Percentiles rank a stretch among this genome's conserved stretches.
These are phyloP conservation scores for Drosophila kikkawai DNA, from an alignment of 1,140 invertebrate genomes.

Conservation along the genomic window DNA sequence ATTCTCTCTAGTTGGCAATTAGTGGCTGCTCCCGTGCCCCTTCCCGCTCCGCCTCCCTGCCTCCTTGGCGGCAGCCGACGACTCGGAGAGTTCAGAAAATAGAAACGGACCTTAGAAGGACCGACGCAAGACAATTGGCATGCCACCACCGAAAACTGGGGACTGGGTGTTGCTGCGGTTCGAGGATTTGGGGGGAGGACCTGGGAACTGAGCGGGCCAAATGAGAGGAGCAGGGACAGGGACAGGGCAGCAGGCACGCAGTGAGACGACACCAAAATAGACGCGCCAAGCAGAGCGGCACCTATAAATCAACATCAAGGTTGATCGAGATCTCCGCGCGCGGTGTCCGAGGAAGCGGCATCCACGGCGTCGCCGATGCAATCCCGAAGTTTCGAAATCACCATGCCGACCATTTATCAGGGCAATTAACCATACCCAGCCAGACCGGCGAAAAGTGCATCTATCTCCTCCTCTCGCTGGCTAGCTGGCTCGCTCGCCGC, in stretches of 20 bases:
- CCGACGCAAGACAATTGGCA: slow-evolving; percentile 74
- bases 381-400: slow-evolving; percentile 70
- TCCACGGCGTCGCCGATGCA: slow-evolving; percentile 20
- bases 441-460: slow-evolving; percentile 25
- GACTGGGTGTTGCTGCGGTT: slow-evolving; percentile 5
- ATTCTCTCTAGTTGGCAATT: slow-evolving; percentile 42
- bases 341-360: slow-evolving; percentile 69
- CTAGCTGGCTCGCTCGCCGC: slow-evolving; percentile 11
- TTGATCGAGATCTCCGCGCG: slow-evolving; percentile 74
- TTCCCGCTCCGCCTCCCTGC: slow-evolving; percentile 1
- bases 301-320: slow-evolving; percentile 85
- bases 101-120: slow-evolving; percentile 85
- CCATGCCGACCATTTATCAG: slow-evolving; percentile 67
- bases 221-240: slow-evolving; percentile 24
- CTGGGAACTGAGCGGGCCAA: slow-evolving; percentile 13
- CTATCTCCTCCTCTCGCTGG: slow-evolving; percentile 3
- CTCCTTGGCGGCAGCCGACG: slow-evolving; percentile 32
- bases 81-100: slow-evolving; percentile 86
- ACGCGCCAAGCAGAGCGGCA: slow-evolving; percentile 62
- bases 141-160: slow-evolving; percentile 12
- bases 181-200: slow-evolving; percentile 1
- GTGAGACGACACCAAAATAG: slow-evolving; percentile 68
- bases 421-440: slow-evolving; percentile 70
- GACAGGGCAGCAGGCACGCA: slow-evolving; percentile 50
- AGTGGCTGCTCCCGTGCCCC: slow-evolving; percentile 3